Conservation (phyloP, 1,140 invertebrate genomes). For the Mycetomoellerius zeteki region DNA sequence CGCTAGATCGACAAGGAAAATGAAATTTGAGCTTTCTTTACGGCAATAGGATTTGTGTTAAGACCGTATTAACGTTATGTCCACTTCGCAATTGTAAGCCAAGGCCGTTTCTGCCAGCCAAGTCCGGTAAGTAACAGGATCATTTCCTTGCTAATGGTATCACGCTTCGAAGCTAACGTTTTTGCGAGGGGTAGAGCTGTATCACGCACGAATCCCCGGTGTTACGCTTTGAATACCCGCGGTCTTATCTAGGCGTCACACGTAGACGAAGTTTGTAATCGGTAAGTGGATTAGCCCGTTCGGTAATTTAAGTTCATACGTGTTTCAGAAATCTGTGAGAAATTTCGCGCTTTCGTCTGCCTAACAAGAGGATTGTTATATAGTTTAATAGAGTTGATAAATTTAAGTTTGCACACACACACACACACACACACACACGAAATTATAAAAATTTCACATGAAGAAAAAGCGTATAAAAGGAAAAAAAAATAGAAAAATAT, state of each 20-base stretch:
- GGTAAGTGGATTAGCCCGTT: conserved; percentile 56
- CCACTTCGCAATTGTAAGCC: conserved; percentile 36
- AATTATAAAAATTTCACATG: background rate
- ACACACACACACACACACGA: too few species aligned
- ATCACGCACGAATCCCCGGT: conserved; percentile 56
- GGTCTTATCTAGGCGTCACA: conserved; percentile 59
- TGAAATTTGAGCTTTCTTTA: conserved; percentile 53
- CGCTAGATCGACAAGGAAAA: background rate
- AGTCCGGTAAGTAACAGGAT: conserved; percentile 51
- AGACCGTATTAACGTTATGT: conserved; percentile 28
- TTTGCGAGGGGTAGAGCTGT: conserved; percentile 40
- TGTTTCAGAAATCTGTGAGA: conserved; percentile 54
- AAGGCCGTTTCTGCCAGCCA: background rate
- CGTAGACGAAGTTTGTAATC: conserved; percentile 58
- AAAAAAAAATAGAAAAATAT: background rate
- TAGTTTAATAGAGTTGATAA: background rate
- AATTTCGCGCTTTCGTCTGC: conserved; percentile 24
- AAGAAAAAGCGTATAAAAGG: background rate
- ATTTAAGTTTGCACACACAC: background rate
- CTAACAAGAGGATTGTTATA: background rate
- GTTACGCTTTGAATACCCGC: conserved; percentile 56
- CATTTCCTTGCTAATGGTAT: conserved; percentile 62
- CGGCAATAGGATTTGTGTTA: conserved; percentile 2
- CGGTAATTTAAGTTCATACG: conserved; percentile 61
- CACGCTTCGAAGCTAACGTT: conserved; percentile 51